Conservation (phyloP, 2,888 invertebrate genomes). For the Eupeodes latifasciatus region DNA sequence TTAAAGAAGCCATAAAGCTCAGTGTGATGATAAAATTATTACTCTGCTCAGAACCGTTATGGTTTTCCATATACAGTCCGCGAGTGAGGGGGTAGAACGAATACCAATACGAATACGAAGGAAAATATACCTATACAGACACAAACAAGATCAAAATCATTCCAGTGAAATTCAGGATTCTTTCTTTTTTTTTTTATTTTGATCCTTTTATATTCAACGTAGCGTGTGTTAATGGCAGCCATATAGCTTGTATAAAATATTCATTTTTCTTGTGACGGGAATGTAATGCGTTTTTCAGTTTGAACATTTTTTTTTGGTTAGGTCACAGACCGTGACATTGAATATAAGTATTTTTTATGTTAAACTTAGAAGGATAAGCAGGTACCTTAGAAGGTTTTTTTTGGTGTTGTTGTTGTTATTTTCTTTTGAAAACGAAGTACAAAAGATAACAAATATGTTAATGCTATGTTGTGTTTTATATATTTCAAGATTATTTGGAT, state of each 20-base stretch:
- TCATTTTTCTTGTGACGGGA: slow-evolving; percentile 62
- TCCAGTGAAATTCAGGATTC: slow-evolving; percentile 25
- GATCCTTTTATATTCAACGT: slow-evolving; percentile 45
- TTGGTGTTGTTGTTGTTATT: not conserved
- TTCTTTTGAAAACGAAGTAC: slow-evolving; percentile 2
- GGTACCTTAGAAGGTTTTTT: slow-evolving; percentile 20
- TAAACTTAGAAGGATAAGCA: slow-evolving; percentile 24
- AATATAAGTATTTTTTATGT: slow-evolving; percentile 22
- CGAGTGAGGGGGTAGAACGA: not conserved
- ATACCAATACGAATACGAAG: too few species aligned
- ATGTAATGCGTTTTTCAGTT: slow-evolving; percentile 47
- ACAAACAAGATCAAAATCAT: slow-evolving; percentile 41
- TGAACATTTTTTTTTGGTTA: slow-evolving; percentile 44
- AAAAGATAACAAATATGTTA: slow-evolving; percentile 28
- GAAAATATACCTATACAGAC: not conserved
- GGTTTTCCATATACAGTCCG: not conserved
- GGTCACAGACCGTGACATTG: slow-evolving; percentile 48
- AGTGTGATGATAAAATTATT: slow-evolving; percentile 58
- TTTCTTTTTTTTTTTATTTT: slow-evolving; percentile 7
- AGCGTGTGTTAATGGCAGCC: slow-evolving; percentile 64
- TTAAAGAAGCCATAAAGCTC: slow-evolving; percentile 45
- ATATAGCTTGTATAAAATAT: slow-evolving; percentile 47
- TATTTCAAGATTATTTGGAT: slow-evolving; percentile 8
- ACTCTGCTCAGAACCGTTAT: slow-evolving; percentile 35
- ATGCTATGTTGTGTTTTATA: slow-evolving; percentile 31